Base-by-base conservation (phyloP, 2,113 vertebrate genomes). In the Varanus salvator region DNA sequence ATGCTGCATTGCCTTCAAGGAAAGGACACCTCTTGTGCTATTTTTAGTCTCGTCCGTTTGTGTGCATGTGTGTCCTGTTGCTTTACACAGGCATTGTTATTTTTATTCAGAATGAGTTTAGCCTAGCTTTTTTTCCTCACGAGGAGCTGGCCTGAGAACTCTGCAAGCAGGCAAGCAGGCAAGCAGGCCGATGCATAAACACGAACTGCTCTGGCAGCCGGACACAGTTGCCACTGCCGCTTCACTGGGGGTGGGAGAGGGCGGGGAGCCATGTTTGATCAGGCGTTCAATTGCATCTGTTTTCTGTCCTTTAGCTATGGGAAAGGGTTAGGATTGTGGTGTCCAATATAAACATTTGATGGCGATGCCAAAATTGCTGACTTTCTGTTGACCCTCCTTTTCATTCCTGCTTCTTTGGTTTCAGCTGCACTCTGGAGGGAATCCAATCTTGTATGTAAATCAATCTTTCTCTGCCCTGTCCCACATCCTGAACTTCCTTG, bases 341-440 rank as follows among this genome's bases (percentile, higher is more conserved):
- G 12, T 0, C 71, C 85, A 93, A 93, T 82, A 80, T 0, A 15
- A 88, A 38, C 91, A 85, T 48, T 92, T 89, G 83, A 89, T 64
- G 57, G 83, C 74, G 68, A 6, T 60, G 7, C 82, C 4, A 64
- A 85, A 85, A 83, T 34, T 12, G 93, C 93, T 92, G 96, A 89
- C 93, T 92, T 86, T 25, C 54, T 21, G 19, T 84, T 48, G 90
- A 85, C 90, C 95, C 92, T 8, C 60, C 68, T 93, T 91, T 23
- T 11, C 15, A 64, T 92, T 90, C 60, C 90, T 34, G 0, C 23
- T 72, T 90, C 92, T 94, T 92, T 0, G 17, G 87, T 94, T 94
- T 95, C 96, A 50, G 57, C 48, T 75, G 50, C 74, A 86, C 25
- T 91, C 92, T 3, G 6, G 44, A 72, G 89, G 89, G 75, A 80